These are phyloP conservation scores for Leptarthrus brevirostris DNA, from an alignment of 2,888 invertebrate genomes.

Conservation along the genomic window DNA sequence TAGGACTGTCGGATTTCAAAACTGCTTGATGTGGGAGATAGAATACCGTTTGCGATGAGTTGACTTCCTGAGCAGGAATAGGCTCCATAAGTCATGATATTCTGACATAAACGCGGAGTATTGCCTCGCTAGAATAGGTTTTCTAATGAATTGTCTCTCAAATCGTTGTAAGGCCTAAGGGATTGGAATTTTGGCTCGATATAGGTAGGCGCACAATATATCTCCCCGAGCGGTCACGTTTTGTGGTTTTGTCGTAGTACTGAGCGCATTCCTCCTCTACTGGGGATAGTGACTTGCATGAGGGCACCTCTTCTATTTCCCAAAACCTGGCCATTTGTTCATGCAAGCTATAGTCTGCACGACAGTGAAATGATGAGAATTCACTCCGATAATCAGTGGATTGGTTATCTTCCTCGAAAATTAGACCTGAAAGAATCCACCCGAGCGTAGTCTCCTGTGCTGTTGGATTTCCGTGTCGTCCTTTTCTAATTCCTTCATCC, in stretches of 20 bases:
- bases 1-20: too few species aligned
- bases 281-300: neutral
- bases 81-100: neutral
- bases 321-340: too few species aligned
- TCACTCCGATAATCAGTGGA: too few species aligned
- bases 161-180: neutral
- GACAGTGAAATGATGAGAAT: neutral
- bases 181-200: neutral
- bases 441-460: conserved; percentile 2
- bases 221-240: neutral
- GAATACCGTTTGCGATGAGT: too few species aligned
- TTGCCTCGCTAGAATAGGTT: neutral
- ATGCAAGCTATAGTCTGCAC: neutral
- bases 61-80: too few species aligned
- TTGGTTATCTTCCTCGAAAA: neutral
- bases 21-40: too few species aligned
- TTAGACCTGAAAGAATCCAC: neutral
- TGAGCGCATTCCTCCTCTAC: neutral
- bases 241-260: neutral
- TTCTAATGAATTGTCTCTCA: neutral
- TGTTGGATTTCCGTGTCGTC: neutral
- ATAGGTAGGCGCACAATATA: neutral
- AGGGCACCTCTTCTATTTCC: conserved; percentile 7
- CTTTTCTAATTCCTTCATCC: neutral
- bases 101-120: neutral